Evolutionary conservation across 2,888 invertebrate species (phyloP).

Genomic region (Mythimna impura): DNA sequence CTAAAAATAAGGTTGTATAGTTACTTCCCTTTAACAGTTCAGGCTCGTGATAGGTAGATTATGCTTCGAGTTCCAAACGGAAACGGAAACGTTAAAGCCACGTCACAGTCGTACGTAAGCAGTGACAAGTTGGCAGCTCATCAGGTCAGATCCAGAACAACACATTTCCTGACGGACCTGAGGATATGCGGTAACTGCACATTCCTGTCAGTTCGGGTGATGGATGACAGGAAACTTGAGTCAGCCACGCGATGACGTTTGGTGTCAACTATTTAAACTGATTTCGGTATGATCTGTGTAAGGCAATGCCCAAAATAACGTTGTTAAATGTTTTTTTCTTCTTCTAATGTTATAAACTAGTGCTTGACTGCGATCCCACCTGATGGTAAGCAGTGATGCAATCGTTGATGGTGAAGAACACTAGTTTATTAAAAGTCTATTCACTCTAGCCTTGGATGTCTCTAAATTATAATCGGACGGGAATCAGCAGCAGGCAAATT

Average conservation of each 20-base stretch:
- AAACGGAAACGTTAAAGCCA: not conserved
- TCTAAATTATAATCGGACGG: too few relatives aligned
- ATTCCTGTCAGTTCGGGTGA: not conserved
- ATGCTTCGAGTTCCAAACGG: not conserved
- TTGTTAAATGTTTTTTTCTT: too few relatives aligned
- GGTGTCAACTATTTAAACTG: not conserved
- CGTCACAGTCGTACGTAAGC: conserved; percentile 18
- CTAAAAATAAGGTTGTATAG: too few relatives aligned
- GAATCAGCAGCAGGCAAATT: too few relatives aligned
- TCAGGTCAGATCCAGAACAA: conserved; percentile 1
- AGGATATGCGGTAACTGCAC: not conserved
- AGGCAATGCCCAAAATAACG: not conserved
- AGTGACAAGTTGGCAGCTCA: conserved; percentile 25
- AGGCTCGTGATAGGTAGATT: not conserved
- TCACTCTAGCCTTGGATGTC: too few relatives aligned
- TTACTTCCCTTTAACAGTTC: too few relatives aligned
- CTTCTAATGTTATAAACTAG: too few relatives aligned
- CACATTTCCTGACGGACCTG: not conserved
- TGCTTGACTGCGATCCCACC: too few relatives aligned
- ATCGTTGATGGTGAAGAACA: too few relatives aligned
- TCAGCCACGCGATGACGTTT: not conserved
- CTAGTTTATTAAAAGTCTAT: too few relatives aligned
- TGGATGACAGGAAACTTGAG: not conserved
- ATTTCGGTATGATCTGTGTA: not conserved
- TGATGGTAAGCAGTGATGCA: too few relatives aligned